Evolutionary conservation across 2,113 vertebrate species (phyloP).

Genomic region (Indicator indicator): DNA sequence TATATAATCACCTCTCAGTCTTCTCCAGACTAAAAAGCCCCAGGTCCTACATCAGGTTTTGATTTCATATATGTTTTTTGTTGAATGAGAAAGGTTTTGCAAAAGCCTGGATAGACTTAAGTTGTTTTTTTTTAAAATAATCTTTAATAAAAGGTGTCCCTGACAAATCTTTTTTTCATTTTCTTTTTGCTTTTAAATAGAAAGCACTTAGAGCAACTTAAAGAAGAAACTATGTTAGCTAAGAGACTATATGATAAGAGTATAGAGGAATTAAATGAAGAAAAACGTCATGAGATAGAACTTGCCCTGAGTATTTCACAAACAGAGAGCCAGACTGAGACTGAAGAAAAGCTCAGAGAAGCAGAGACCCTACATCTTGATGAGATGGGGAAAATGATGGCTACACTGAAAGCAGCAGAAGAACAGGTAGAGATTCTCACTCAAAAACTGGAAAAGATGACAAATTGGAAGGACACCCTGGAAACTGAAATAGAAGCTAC

Average conservation of each 20-base stretch:
- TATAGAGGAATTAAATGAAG: constrained; percentile 12
- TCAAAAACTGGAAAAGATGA: constrained; percentile 58
- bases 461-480: constrained; percentile 70
- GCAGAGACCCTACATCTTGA: constrained; percentile 30
- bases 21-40: too few relatives aligned
- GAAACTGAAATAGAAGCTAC: constrained; percentile 73
- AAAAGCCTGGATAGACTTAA: background rate
- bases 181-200: constrained; percentile 25
- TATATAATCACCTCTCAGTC: too few relatives aligned
- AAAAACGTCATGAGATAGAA: constrained; percentile 48
- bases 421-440: constrained; percentile 41
- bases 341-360: constrained; percentile 29
- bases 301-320: constrained; percentile 3
- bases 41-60: background rate
- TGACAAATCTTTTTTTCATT: background rate
- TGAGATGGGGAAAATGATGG: constrained; percentile 27
- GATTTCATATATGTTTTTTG: background rate
- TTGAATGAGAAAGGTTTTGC: background rate
- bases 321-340: constrained; percentile 47
- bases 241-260: constrained; percentile 1
- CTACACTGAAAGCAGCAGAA: constrained; percentile 26
- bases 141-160: background rate
- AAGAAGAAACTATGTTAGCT: background rate
- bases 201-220: constrained; percentile 30
- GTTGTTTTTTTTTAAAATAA: background rate